phyloP scores from a whole-genome alignment of 1,140 invertebrate genomes.

The Dinothrombium tinctorium region DNA sequence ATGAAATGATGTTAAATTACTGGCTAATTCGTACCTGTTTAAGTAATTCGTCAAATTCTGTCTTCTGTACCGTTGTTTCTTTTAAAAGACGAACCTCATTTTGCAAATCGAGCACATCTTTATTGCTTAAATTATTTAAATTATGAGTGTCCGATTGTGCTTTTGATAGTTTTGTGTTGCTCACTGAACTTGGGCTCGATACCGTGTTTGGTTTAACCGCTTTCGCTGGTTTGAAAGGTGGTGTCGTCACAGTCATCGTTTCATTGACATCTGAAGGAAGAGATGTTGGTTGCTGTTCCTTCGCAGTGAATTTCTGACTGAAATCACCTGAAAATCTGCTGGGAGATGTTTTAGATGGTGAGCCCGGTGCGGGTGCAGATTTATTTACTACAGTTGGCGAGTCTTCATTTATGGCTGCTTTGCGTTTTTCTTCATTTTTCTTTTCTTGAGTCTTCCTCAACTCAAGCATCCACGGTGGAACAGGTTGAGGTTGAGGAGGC shows the following conservation, averaged over 20 bases:
- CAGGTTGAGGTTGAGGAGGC: not conserved
- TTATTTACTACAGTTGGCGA: no score
- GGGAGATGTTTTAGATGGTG: slow-evolving; percentile 1
- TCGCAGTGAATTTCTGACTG: not conserved
- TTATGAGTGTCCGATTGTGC: not conserved
- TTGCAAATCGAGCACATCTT: slow-evolving; percentile 7
- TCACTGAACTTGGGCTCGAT: not conserved
- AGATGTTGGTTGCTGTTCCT: not conserved
- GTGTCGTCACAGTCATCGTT: not conserved
- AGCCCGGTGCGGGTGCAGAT: not conserved
- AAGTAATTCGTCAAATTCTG: slow-evolving; percentile 11
- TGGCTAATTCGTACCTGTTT: slow-evolving; percentile 12
- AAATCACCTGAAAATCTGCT: not conserved
- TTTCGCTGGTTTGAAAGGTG: not conserved
- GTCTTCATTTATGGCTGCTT: no score
- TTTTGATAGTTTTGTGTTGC: no score
- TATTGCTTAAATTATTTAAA: not conserved
- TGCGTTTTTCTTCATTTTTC: not conserved
- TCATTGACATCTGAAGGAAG: not conserved
- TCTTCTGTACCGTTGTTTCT: slow-evolving; percentile 8
- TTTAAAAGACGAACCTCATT: slow-evolving; percentile 6
- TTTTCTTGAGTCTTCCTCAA: slow-evolving; percentile 1
- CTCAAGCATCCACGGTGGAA: slow-evolving; percentile 3
- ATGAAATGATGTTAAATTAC: no score
- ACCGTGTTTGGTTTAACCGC: not conserved